A percentile compares a stretch with the other conserved stretches of the same genome.
Evolutionary conservation across 2,113 vertebrate genomes (phyloP).

Genomic region (Spea multiplicata): DNA sequence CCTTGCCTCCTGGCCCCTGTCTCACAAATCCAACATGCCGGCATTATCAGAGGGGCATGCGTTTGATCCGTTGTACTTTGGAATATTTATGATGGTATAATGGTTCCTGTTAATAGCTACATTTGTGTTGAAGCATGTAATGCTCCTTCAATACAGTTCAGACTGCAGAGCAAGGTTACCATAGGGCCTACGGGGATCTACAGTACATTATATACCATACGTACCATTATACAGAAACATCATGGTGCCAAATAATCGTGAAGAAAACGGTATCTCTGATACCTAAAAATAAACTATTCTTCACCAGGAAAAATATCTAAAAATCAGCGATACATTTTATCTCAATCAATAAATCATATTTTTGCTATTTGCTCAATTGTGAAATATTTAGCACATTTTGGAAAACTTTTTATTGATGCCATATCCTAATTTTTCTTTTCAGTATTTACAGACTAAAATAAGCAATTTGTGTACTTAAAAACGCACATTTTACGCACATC

Average conservation of each 20-base stretch:
- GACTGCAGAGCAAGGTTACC: background rate
- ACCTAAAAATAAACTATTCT: too few relatives aligned
- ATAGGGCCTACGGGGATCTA: background rate
- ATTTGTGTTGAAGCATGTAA: background rate
- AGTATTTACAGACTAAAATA: too few relatives aligned
- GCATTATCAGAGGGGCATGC: constrained; percentile 8
- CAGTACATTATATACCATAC: background rate
- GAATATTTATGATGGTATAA: constrained; percentile 40
- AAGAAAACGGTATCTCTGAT: too few relatives aligned
- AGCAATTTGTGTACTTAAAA: too few relatives aligned
- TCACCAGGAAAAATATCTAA: too few relatives aligned
- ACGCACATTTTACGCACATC: too few relatives aligned
- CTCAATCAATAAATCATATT: too few relatives aligned
- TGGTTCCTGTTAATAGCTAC: constrained; percentile 33
- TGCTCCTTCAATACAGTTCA: constrained; percentile 9
- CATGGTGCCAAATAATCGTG: background rate
- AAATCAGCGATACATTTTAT: too few relatives aligned
- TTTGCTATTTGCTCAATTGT: too few relatives aligned
- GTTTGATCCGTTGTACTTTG: constrained; percentile 23
- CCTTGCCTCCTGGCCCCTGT: constrained; percentile 21
- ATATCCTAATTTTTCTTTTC: too few relatives aligned
- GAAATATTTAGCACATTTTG: too few relatives aligned
- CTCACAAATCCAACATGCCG: constrained; percentile 35
- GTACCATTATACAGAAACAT: background rate
- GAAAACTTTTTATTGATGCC: too few relatives aligned